phyloP scores from a whole-genome alignment of 2,113 vertebrate genomes.

The Ahaetulla prasina region DNA sequence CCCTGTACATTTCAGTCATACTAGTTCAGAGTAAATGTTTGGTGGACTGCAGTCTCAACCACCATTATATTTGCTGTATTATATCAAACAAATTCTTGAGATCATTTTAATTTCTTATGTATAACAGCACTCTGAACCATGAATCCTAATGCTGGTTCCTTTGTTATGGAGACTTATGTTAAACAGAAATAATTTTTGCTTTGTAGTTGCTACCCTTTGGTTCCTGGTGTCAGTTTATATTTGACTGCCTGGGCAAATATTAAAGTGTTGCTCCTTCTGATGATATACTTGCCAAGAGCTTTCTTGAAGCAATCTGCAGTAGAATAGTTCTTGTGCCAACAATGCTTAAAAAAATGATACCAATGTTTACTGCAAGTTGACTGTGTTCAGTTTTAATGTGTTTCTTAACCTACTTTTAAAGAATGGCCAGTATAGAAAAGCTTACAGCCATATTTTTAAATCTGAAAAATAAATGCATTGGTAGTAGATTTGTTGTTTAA shows the following conservation, averaged over 20 bases:
- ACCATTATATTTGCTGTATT: constrained; percentile 76
- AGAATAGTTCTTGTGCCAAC: constrained; percentile 75
- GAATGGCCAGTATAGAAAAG: constrained; percentile 58
- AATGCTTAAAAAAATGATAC: constrained; percentile 78
- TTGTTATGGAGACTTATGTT: constrained; percentile 80
- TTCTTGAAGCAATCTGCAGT: constrained; percentile 78
- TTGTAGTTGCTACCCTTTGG: constrained; percentile 70
- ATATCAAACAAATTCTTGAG: constrained; percentile 80
- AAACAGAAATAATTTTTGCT: constrained; percentile 76
- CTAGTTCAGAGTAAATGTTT: not conserved
- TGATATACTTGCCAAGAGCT: constrained; percentile 88
- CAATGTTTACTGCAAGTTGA: constrained; percentile 70
- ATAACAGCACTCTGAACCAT: constrained; percentile 78
- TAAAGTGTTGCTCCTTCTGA: constrained; percentile 80
- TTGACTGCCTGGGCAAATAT: constrained; percentile 84
- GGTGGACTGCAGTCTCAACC: not conserved
- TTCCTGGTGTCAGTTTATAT: constrained; percentile 83
- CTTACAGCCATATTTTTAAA: constrained; percentile 43
- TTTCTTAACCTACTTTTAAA: constrained; percentile 49
- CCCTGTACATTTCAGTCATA: not conserved
- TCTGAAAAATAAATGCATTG: constrained; percentile 31
- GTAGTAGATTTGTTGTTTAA: constrained; percentile 55
- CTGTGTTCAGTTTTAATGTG: constrained; percentile 66
- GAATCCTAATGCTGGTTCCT: constrained; percentile 75
- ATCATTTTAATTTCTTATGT: constrained; percentile 85